A percentile compares a stretch with the other conserved stretches of the same genome.
Evolutionary conservation across 2,888 invertebrate species (phyloP).

Genomic region (Atrina japonica): DNA sequence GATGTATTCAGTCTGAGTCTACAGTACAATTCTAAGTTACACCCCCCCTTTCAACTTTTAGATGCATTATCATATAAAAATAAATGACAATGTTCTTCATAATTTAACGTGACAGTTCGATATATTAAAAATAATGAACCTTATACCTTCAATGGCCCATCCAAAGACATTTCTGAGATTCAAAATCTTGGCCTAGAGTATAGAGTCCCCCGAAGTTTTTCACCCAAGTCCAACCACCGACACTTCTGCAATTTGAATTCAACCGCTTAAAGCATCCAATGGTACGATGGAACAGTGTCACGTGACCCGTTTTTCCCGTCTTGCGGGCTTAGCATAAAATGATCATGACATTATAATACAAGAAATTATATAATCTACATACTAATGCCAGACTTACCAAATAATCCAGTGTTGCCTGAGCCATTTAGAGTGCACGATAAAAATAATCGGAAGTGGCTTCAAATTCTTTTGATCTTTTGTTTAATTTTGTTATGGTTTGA

Average conservation of each 20-base stretch:
- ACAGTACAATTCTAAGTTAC: too few species aligned
- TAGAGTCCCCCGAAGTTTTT: neutral
- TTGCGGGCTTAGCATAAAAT: slow-evolving; percentile 19
- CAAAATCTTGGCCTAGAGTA: neutral
- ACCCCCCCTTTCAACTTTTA: too few species aligned
- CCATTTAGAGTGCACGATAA: slow-evolving; percentile 6
- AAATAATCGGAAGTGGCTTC: too few species aligned
- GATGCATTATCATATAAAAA: too few species aligned
- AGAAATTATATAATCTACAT: slow-evolving; percentile 3
- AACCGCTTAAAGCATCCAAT: slow-evolving; percentile 43
- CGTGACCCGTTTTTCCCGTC: slow-evolving; percentile 53
- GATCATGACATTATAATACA: neutral
- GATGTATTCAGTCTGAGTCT: too few species aligned
- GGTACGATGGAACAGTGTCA: slow-evolving; percentile 24
- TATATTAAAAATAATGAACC: slow-evolving; percentile 8
- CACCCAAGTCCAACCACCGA: neutral
- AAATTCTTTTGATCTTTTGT: too few species aligned
- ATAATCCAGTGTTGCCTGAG: slow-evolving; percentile 30
- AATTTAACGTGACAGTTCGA: too few species aligned
- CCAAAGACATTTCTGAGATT: slow-evolving; percentile 41
- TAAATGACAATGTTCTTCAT: too few species aligned
- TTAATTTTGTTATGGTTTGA: too few species aligned
- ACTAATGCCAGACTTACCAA: slow-evolving; percentile 10
- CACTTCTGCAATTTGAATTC: slow-evolving; percentile 8
- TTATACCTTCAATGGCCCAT: slow-evolving; percentile 49